Conservation (phyloP, 2,888 invertebrate genomes). For the Iselma pallidipennis region DNA sequence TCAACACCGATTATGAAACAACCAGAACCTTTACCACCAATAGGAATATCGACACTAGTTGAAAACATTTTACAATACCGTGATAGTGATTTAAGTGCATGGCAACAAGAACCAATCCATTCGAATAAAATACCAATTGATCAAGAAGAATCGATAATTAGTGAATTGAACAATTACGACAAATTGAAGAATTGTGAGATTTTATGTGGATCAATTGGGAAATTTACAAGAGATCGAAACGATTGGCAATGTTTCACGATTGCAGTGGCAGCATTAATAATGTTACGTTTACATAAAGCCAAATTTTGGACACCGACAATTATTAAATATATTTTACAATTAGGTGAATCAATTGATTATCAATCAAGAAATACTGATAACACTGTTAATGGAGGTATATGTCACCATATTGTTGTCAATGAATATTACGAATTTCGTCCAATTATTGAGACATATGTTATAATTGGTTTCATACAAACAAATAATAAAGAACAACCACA, state of each 20-base stretch:
- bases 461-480: background rate
- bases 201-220: conserved; percentile 3
- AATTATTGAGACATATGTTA: background rate
- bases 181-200: background rate
- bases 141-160: too few species aligned
- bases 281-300: conserved; percentile 50
- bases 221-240: conserved; percentile 38
- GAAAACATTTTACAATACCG: background rate
- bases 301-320: conserved; percentile 52
- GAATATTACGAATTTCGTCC: background rate
- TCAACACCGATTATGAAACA: background rate
- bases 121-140: background rate
- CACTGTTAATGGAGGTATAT: conserved; percentile 10
- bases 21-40: background rate
- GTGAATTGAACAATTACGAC: background rate
- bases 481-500: background rate
- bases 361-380: conserved; percentile 32
- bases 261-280: conserved; percentile 51
- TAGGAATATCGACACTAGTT: background rate
- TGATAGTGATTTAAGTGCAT: too few species aligned
- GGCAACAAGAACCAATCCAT: background rate
- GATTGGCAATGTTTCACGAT: conserved; percentile 49
- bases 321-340: conserved; percentile 49
- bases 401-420: background rate
- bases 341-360: conserved; percentile 50